A percentile compares a stretch with the other conserved stretches of the same genome.
Conservation (phyloP, 2,113 vertebrate genomes). For the Toxostoma redivivum region DNA sequence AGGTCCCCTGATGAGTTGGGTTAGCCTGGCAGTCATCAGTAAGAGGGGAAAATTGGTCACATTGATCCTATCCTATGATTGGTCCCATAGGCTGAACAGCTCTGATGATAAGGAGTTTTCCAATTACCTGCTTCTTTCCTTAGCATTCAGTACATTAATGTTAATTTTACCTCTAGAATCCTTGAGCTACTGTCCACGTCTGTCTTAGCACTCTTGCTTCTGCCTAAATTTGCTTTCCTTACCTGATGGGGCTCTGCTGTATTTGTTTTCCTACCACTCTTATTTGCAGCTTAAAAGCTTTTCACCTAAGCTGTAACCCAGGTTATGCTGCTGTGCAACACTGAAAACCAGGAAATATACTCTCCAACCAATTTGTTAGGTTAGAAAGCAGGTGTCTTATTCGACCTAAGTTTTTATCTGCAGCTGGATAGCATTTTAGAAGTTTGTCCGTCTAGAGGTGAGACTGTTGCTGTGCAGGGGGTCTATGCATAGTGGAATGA, state of each 20-base stretch:
- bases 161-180: not conserved
- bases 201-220: not conserved
- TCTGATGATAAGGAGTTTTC: not conserved
- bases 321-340: rapidly evolving
- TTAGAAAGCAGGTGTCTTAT: not conserved
- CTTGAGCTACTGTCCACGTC: not conserved
- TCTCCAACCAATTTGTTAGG: not conserved
- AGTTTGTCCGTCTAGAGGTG: not conserved
- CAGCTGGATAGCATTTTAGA: not conserved
- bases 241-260: not conserved
- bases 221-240: not conserved
- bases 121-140: not conserved
- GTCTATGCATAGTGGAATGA: not conserved
- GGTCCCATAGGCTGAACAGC: not conserved
- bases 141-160: not conserved
- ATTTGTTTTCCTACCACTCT: not conserved
- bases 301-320: not conserved
- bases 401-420: not conserved
- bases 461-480: not conserved
- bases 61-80: not conserved
- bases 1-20: not conserved
- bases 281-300: not conserved
- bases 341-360: not conserved
- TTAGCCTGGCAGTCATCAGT: not conserved
- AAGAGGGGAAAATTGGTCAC: not conserved